Percentiles rank a stretch among this genome's conserved stretches.
Evolutionary conservation across 1,140 invertebrate species (phyloP).

Genomic region (Caenorhabditis brenneri): DNA sequence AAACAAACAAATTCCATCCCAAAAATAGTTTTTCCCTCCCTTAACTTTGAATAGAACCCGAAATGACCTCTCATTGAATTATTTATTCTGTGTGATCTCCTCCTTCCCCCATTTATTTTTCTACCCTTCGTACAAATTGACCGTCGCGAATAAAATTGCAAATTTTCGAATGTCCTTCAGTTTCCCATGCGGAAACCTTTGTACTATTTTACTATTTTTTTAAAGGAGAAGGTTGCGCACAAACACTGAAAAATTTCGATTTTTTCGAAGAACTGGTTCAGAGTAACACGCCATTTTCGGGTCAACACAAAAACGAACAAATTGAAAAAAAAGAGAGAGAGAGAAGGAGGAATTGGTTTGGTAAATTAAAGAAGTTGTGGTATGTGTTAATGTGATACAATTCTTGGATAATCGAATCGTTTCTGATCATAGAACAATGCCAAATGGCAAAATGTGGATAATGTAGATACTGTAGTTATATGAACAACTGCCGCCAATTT

Average conservation of each 20-base stretch:
- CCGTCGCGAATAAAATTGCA: slow-evolving; percentile 10
- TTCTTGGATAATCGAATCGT: no score
- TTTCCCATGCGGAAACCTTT: background rate
- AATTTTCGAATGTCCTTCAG: background rate
- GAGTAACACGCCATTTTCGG: background rate
- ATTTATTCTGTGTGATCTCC: background rate
- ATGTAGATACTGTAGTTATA: no score
- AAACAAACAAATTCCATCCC: no score
- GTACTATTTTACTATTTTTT: background rate
- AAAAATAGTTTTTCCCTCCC: no score
- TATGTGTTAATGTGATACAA: no score
- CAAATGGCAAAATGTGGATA: no score
- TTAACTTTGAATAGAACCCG: background rate
- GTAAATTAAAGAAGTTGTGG: no score
- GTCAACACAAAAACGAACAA: background rate
- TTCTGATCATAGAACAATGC: no score
- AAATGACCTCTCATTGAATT: background rate
- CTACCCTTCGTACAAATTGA: slow-evolving; percentile 22
- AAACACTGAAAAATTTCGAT: background rate
- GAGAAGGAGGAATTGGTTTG: no score
- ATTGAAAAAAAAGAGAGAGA: no score
- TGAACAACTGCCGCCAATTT: no score
- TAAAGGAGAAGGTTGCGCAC: background rate
- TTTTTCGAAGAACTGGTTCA: slow-evolving; percentile 1
- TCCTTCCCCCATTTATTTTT: background rate